These are phyloP conservation scores for Spodoptera litura DNA, from an alignment of 1,140 invertebrate genomes.

Conservation along the genomic window DNA sequence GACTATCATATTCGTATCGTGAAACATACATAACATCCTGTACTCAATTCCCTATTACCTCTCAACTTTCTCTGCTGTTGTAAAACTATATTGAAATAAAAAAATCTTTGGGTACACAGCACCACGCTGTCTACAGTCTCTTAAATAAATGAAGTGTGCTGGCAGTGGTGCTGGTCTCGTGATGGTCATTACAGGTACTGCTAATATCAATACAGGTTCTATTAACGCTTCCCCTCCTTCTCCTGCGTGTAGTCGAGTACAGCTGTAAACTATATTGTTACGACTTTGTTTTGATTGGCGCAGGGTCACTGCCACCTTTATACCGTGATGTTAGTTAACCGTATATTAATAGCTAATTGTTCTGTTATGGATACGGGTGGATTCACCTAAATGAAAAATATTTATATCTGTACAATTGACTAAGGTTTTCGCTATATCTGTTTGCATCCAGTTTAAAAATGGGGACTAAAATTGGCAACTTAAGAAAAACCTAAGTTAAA, in stretches of 20 bases:
- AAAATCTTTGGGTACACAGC: no score
- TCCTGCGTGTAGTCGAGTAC: background rate
- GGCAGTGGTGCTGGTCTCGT: background rate
- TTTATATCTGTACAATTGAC: no score
- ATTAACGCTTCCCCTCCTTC: background rate
- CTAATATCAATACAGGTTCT: background rate
- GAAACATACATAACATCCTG: no score
- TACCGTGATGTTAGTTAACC: background rate
- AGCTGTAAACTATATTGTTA: conserved; percentile 25
- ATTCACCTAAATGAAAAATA: background rate
- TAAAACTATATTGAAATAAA: no score
- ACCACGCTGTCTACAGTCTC: no score
- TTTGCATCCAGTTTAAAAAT: no score
- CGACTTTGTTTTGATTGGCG: conserved; percentile 15
- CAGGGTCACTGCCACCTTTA: conserved; percentile 39
- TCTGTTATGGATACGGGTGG: background rate
- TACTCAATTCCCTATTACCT: no score
- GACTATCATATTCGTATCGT: no score
- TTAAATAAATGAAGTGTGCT: background rate
- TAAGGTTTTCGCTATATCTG: no score
- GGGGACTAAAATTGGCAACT: no score
- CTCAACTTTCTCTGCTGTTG: no score
- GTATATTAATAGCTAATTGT: background rate
- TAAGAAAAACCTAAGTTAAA: no score
- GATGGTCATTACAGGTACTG: background rate